Evolutionary conservation across 2,888 invertebrate genomes (phyloP).

Genomic region (Eupithecia exiguata): DNA sequence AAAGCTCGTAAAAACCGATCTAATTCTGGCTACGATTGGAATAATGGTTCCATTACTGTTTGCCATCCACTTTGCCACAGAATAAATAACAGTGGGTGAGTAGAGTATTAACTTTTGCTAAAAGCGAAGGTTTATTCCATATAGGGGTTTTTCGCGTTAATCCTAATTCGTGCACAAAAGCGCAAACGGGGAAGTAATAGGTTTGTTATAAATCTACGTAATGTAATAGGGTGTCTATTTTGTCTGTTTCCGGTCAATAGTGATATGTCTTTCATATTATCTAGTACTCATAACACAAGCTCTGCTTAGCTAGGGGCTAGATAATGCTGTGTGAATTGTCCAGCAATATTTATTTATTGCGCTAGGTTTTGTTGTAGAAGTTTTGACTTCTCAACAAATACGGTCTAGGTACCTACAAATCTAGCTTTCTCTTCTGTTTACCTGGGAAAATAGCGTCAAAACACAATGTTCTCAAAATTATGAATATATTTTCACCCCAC

Average conservation of each 20-base stretch:
- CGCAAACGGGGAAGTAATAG: slow-evolving; percentile 17
- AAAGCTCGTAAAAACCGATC: slow-evolving; percentile 23
- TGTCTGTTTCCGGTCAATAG: background rate
- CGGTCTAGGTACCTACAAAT: background rate
- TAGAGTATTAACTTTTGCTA: slow-evolving; percentile 23
- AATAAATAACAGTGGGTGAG: slow-evolving; percentile 18
- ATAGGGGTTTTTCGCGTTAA: slow-evolving; percentile 37
- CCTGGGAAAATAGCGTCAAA: background rate
- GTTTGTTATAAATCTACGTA: slow-evolving; percentile 13
- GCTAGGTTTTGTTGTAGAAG: background rate
- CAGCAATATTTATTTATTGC: no score
- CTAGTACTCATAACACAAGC: no score
- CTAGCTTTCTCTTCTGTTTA: background rate
- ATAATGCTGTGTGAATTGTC: no score
- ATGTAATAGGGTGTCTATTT: background rate
- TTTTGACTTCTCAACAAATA: background rate
- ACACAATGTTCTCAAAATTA: slow-evolving; percentile 16
- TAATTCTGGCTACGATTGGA: slow-evolving; percentile 32
- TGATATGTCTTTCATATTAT: no score
- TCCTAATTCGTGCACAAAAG: slow-evolving; percentile 33
- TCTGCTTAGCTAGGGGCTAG: no score
- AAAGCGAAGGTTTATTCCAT: slow-evolving; percentile 31
- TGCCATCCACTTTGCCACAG: slow-evolving; percentile 37
- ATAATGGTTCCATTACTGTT: slow-evolving; percentile 43
- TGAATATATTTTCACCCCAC: slow-evolving; percentile 6